Conservation (phyloP, 1,140 invertebrate species). For the Chlorops oryzae region DNA sequence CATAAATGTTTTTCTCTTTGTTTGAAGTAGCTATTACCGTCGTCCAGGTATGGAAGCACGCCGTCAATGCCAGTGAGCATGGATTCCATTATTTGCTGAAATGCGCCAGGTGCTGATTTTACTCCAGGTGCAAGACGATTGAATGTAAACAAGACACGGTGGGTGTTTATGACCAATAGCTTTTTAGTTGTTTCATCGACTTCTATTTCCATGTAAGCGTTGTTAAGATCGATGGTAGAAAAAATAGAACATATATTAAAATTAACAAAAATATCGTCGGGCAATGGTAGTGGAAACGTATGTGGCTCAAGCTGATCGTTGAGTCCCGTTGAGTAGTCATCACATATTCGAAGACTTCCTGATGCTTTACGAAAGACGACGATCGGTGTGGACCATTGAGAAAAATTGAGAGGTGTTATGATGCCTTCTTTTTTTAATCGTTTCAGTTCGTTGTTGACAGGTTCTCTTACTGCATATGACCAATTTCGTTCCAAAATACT, state of each 20-base stretch:
- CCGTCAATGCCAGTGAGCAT: conserved; percentile 1
- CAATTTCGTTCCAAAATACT: too few species aligned
- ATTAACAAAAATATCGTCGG: conserved; percentile 12
- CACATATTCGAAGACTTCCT: too few species aligned
- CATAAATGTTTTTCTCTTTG: conserved; percentile 3
- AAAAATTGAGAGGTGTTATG: conserved; percentile 21
- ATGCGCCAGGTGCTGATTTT: conserved; percentile 6
- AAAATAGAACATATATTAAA: background rate
- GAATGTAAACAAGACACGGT: conserved; percentile 6
- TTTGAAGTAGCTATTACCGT: conserved; percentile 1
- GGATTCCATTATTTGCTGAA: conserved; percentile 8
- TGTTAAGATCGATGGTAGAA: background rate
- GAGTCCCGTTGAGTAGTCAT: conserved; percentile 18
- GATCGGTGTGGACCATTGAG: conserved; percentile 46
- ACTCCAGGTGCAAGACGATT: conserved; percentile 6
- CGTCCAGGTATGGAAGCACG: conserved; percentile 1
- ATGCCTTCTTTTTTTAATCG: conserved; percentile 1
- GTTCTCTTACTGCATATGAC: background rate
- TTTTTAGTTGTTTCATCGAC: conserved; percentile 1
- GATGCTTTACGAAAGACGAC: conserved; percentile 36
- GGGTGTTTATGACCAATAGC: conserved; percentile 6
- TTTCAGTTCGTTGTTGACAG: background rate
- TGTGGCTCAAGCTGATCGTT: conserved; percentile 10
- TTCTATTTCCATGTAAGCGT: conserved; percentile 2
- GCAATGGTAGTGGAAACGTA: conserved; percentile 12